Evolutionary conservation across 2,888 invertebrate genomes (phyloP), one percentile per base, ranked within the genome.

Genomic region (Diarsia dahlii): DNA sequence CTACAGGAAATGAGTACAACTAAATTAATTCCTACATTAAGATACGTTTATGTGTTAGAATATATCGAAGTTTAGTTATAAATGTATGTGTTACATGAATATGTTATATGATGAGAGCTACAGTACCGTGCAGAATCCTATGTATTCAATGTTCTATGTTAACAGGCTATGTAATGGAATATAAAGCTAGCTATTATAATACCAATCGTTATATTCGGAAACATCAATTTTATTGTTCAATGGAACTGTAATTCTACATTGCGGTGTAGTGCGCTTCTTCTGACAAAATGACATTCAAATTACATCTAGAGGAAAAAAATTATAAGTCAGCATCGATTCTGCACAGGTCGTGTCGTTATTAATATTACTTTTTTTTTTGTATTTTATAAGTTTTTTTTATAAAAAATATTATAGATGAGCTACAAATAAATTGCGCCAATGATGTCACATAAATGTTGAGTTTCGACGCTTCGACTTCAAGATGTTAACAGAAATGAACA

Each of bases 1-100:
- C 8, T 63, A 45, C 89, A 91, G 92, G 86, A 89, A 91, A 92
- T 90, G 92, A 92, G 91, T 89, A 85, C 85, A 83, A 81, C 83
- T 89, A 90, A 87, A 83, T 79, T 86, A 84, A 84, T 58, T 46
- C 72, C 85, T 87, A 88, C 70, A 72, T 78, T 87, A 87, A 82
- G 52, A 81, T 88, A 86, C 54, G 78, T 80, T 85, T 80, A 84
- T 82, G 76, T 62, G 63, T 81, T 84, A 86, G 45, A 81, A 81
- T 86, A 81, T 82, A 80, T 81, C 67, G 74, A 77, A 76, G 69
- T 73, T 65, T 28, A 76, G 86, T 77, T 77, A 78, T 74, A 75
- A 72, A 70, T 74, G 76, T 84, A 70, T 58, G 54, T 50, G 76
- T 65, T 81, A 68, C 64, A 66, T 81, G 78, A 74, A 65, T 56